phyloP scores from a whole-genome alignment of 2,797 vertebrate genomes.

The Salmo trutta region DNA sequence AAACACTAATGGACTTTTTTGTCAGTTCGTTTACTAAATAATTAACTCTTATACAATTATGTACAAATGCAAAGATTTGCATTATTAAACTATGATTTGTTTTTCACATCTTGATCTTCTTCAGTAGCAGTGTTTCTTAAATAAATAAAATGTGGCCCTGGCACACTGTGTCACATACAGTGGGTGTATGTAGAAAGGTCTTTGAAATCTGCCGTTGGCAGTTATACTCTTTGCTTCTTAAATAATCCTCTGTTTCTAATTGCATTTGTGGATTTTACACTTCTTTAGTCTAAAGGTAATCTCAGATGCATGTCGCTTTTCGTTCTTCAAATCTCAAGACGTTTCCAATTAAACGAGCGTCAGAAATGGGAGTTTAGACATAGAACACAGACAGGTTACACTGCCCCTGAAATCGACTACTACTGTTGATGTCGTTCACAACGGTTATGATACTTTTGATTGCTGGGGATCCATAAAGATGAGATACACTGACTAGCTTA shows the following conservation, averaged over 20 bases:
- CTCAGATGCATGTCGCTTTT: too few relatives aligned
- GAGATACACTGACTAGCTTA: not conserved
- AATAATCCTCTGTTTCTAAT: not conserved
- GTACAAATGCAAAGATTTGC: conserved; percentile 62
- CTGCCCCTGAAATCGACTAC: not conserved
- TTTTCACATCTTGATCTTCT: conserved; percentile 49
- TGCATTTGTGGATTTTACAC: too few relatives aligned
- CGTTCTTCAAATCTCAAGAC: too few relatives aligned
- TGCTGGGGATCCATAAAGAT: conserved; percentile 1
- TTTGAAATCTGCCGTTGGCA: conserved; percentile 25
- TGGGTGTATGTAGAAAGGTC: conserved; percentile 30
- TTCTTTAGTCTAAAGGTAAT: not conserved
- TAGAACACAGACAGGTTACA: conserved; percentile 7
- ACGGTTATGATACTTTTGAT: conserved; percentile 6
- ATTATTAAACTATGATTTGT: conserved; percentile 74
- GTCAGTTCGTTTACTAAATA: conserved; percentile 78
- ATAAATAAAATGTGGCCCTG: conserved; percentile 49
- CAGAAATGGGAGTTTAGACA: too few relatives aligned
- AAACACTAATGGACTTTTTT: conserved; percentile 80
- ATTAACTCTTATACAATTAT: conserved; percentile 72
- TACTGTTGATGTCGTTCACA: not conserved
- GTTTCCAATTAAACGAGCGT: too few relatives aligned
- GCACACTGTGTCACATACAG: conserved; percentile 1
- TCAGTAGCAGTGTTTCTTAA: conserved; percentile 51
- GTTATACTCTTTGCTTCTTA: not conserved